Base-by-base conservation (phyloP, 2,888 invertebrate species). In the Coenonympha glycerion region DNA sequence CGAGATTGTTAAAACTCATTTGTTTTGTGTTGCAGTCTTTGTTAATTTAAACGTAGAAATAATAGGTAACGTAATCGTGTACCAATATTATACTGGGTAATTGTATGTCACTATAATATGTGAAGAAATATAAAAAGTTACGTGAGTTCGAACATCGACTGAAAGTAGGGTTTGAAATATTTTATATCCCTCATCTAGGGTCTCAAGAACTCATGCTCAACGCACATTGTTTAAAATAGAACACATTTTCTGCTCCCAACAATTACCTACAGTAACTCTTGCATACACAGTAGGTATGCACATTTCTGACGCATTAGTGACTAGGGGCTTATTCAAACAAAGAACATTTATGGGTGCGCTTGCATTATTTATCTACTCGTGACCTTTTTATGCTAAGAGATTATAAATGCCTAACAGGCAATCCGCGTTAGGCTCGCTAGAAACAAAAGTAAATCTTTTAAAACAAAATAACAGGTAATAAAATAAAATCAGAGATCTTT, bases 261-360 rank as follows among this genome's bases (percentile, higher is more conserved):
- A 24, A 47, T 51, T 54, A 41, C 45, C n/a, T n/a, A n/a, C n/a
- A n/a, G 47, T 47, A 47, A 50, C 21, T 42, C 31, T n/a, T n/a
- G n/a, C n/a, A n/a, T n/a, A n/a, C n/a, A n/a, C n/a, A n/a, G n/a
- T n/a, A n/a, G n/a, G 13, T 39, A 21, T 16, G 47, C 13, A 42
- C 37, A 37, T 33, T n/a, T 39, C 33, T 54, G 26, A 48, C 52
- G 45, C 54, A 48, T 21, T 18, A 46, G 24, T 33, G 54, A 48
- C 26, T 18, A 46, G 24, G 33, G 54, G 52, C 45, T 54, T 54
- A 48, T 37, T 40, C 26, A 44, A 51, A 51, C 47, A 48, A 48
- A 41, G 40, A 54, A 52, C 52, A 46, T 48, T 52, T 54, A 54
- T 52, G 54, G 48, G 37, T 54, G 47, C 52, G 34, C 50, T 44